These are phyloP conservation scores for Sceloporus undulatus DNA, from an alignment of 2,113 vertebrate genomes.

Conservation along the genomic window DNA sequence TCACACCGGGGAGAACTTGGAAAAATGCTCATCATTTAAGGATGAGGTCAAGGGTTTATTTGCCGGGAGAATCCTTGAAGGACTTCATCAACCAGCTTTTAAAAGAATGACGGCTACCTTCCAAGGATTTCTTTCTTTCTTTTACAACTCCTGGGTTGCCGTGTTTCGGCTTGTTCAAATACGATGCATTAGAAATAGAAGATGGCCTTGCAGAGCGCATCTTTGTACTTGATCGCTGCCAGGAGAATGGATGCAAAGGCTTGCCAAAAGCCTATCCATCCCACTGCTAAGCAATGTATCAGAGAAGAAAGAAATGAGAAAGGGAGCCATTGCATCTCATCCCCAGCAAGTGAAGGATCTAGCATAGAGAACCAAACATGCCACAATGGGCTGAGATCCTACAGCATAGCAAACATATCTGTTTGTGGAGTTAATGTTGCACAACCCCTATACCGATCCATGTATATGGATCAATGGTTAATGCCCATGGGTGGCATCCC, in stretches of 20 bases:
- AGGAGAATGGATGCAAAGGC: background rate
- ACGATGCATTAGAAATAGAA: slow-evolving; percentile 22
- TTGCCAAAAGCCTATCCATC: background rate
- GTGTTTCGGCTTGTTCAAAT: slow-evolving; percentile 30
- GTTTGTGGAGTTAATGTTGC: no score
- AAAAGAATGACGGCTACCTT: slow-evolving; percentile 29
- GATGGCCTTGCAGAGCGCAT: background rate
- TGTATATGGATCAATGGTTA: no score
- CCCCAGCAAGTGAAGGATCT: background rate
- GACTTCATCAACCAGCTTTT: slow-evolving; percentile 7
- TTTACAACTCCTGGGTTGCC: slow-evolving; percentile 4
- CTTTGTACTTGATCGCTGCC: background rate
- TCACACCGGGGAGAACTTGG: slow-evolving; percentile 4
- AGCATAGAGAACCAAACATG: background rate
- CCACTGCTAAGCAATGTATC: background rate
- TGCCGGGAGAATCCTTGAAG: background rate
- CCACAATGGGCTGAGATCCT: background rate
- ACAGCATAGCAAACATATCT: no score
- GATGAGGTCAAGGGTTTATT: slow-evolving; percentile 36
- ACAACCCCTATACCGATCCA: no score
- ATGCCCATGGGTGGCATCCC: no score
- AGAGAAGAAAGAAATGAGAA: background rate
- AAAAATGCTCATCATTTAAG: slow-evolving; percentile 50
- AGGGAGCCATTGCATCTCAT: background rate
- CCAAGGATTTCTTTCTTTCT: background rate